Evolutionary conservation across 35 echinoderm and acorn worm genomes (phyloP).

Genomic region (Acanthaster planci): DNA sequence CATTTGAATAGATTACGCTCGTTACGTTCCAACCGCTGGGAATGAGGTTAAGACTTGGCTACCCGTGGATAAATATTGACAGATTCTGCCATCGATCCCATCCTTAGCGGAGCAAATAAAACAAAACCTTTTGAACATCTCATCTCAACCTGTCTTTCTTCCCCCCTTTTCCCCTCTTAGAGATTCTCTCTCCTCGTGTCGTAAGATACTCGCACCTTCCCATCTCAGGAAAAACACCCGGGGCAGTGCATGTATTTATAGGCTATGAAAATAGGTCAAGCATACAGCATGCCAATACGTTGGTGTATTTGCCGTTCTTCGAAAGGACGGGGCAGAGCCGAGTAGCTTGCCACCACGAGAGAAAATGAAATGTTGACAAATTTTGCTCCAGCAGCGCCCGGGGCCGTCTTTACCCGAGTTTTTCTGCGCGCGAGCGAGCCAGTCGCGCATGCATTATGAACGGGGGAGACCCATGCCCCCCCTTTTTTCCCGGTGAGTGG

Average conservation of each 20-base stretch:
- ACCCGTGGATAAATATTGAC: conserved; percentile 29
- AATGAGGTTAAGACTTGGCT: conserved; percentile 14
- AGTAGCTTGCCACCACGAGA: conserved; percentile 16
- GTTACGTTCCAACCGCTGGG: conserved; percentile 13
- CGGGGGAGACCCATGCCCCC: neutral
- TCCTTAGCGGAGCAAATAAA: neutral
- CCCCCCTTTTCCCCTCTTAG: too few relatives aligned
- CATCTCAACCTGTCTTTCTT: too few relatives aligned
- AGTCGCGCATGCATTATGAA: conserved; percentile 25
- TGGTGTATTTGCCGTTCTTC: neutral
- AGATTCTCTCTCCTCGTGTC: neutral
- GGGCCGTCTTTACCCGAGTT: conserved; percentile 28
- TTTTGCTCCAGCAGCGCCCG: conserved; percentile 15
- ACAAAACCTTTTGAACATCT: conserved; percentile 23
- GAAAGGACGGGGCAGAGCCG: neutral
- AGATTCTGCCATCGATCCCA: conserved; percentile 21
- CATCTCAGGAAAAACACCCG: neutral
- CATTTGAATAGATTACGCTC: conserved; percentile 33
- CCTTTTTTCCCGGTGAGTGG: neutral
- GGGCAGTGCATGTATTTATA: conserved; percentile 26
- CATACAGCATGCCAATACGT: conserved; percentile 19
- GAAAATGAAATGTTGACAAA: conserved; percentile 34
- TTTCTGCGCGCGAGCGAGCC: conserved; percentile 7
- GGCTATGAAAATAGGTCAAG: conserved; percentile 23
- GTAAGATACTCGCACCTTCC: conserved; percentile 6